Evolutionary conservation across 1,140 invertebrate genomes (phyloP), one percentile per base, ranked within the genome.

Genomic region (Drosophila busckii): DNA sequence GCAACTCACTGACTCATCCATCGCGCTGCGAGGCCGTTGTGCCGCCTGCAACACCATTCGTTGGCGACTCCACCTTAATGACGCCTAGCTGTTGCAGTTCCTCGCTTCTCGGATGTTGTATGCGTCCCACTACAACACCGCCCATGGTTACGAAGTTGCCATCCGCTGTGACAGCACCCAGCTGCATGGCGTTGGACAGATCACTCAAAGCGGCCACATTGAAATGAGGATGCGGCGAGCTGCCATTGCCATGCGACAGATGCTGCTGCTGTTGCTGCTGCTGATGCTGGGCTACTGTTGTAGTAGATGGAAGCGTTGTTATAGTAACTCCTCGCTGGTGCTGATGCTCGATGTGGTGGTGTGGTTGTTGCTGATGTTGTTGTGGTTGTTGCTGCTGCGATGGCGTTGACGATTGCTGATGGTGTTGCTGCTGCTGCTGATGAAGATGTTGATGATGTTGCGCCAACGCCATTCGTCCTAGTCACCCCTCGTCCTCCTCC

Each of bases 401-500:
- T 38, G 49, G 58, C 38, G 56, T 66, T 29, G 58, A 64, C 38
- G 54, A 58, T 23, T 67, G 67, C 38, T 65, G 64, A 15, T 76
- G 67, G 20, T 66, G 73, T 19, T 60, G 64, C 28, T 55, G 66
- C 12, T 46, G 65, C 5, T 70, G 73, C 2, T 82, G 69, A 4
- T 82, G 68, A 13, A 67, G 68, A 4, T 63, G 67, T 34, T 69
- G 69, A 35, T 56, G 64, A 41, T 66, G 70, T 12, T 68, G 73
- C 56, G 76, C 71, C 70, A 85, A 75, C 75, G 85, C 76, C 84
- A 86, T 86, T 35, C 80, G 80, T 82, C 82, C 84, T 84, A 86
- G 84, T 87, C 85, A 87, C 67, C 85, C 85, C 35, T 87, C 85
- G 55, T 87, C 85, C 55, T 87, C 85, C 68, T 87, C 85, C 50